phyloP scores from a whole-genome alignment of 1,140 invertebrate species.

The Trichonephila inaurata region DNA sequence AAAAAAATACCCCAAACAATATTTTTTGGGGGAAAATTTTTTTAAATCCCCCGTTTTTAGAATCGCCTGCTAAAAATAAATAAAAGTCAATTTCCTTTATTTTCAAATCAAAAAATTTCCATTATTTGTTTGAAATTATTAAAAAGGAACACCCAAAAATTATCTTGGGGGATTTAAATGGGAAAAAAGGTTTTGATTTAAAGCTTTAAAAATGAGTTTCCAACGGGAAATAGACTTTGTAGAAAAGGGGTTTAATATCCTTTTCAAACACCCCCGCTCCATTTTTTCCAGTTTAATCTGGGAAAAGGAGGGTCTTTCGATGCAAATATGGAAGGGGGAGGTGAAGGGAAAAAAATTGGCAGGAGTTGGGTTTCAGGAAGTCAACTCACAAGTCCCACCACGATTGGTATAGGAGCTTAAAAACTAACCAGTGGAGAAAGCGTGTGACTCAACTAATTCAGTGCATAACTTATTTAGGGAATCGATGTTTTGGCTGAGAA shows the following conservation, averaged over 20 bases:
- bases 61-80: no score
- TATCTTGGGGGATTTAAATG: background rate
- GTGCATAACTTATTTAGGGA: constrained; percentile 11
- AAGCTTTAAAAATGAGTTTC: constrained; percentile 32
- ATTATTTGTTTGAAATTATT: constrained; percentile 20
- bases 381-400: background rate
- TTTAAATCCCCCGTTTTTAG: no score
- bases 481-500: background rate
- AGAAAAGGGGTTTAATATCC: background rate
- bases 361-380: constrained; percentile 30
- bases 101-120: background rate
- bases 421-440: background rate
- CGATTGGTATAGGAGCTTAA: background rate
- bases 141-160: no score
- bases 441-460: constrained; percentile 33
- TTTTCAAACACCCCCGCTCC: background rate
- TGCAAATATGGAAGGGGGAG: constrained; percentile 10
- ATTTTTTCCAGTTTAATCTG: constrained; percentile 34
- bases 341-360: background rate
- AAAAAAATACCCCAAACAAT: no score
- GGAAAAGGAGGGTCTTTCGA: background rate
- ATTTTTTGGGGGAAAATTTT: no score
- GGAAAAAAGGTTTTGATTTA: background rate
- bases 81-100: no score
- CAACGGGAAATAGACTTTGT: background rate